Evolutionary conservation across 1,140 invertebrate species (phyloP).

Genomic region (Harlomillsia oculata): DNA sequence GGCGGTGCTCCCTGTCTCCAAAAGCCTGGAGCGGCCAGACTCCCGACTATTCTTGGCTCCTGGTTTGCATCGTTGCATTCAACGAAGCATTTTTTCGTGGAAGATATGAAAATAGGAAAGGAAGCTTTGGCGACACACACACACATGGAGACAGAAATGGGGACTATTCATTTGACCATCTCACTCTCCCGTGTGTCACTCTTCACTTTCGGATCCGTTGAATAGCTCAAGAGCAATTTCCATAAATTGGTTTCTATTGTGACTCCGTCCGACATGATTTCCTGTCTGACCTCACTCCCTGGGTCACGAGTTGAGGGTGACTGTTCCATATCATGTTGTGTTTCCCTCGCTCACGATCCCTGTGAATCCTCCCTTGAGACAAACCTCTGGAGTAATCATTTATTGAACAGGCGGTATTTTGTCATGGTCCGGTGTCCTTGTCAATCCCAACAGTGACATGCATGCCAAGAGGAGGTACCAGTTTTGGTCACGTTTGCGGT

Average conservation of each 20-base stretch:
- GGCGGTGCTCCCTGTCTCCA: background rate
- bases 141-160: background rate
- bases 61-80: background rate
- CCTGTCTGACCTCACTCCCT: constrained; percentile 6
- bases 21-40: background rate
- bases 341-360: constrained; percentile 1
- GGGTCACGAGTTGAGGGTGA: background rate
- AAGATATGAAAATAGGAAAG: constrained; percentile 5
- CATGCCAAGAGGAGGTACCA: constrained; percentile 7
- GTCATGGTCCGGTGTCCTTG: constrained; percentile 28
- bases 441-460: constrained; percentile 32
- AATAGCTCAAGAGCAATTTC: constrained; percentile 18
- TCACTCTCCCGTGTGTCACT: constrained; percentile 22
- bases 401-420: constrained; percentile 27
- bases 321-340: background rate
- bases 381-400: constrained; percentile 25
- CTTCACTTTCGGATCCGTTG: constrained; percentile 16
- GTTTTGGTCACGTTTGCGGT: constrained; percentile 33
- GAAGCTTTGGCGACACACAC: background rate
- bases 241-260: constrained; percentile 20
- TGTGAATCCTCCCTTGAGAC: too few relatives aligned
- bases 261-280: constrained; percentile 27
- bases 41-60: background rate
- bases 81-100: too few relatives aligned
- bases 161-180: constrained; percentile 3